phyloP scores from a whole-genome alignment of 2,113 vertebrate species.

The zebrafish (Danio rerio) region DNA sequence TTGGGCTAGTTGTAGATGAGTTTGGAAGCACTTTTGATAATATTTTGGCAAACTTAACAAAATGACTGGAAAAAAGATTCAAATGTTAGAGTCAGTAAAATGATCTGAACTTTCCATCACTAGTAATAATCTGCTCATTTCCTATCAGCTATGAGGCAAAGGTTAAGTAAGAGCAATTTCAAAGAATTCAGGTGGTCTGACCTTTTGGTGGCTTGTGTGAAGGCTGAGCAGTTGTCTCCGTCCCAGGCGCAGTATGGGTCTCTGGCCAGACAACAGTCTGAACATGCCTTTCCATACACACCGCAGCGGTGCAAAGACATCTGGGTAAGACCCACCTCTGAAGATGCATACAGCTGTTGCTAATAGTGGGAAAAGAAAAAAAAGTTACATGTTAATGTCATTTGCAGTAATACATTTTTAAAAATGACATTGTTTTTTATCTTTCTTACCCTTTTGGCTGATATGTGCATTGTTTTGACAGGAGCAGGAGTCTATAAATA shows the following conservation, averaged over 20 bases:
- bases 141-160: neutral
- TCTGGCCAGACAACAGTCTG: slow-evolving; percentile 85
- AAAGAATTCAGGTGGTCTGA: slow-evolving; percentile 45
- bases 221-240: slow-evolving; percentile 81
- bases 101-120: too few species aligned
- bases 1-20: too few species aligned
- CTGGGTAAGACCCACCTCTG: slow-evolving; percentile 82
- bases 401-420: neutral
- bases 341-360: slow-evolving; percentile 87
- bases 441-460: slow-evolving; percentile 81
- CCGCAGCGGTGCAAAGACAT: slow-evolving; percentile 83
- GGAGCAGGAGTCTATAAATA: slow-evolving; percentile 74
- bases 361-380: slow-evolving; percentile 57
- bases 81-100: too few species aligned
- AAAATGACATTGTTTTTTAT: too few species aligned
- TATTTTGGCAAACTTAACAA: too few species aligned
- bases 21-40: too few species aligned
- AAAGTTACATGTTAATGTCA: neutral
- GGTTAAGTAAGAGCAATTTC: neutral
- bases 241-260: slow-evolving; percentile 89
- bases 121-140: neutral
- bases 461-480: slow-evolving; percentile 84
- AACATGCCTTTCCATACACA: slow-evolving; percentile 82
- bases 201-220: slow-evolving; percentile 82
- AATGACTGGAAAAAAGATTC: too few species aligned